Evolutionary conservation across 2,797 vertebrate species (phyloP), one percentile per base, ranked within the genome.

Genomic region (Trachops cirrhosus): DNA sequence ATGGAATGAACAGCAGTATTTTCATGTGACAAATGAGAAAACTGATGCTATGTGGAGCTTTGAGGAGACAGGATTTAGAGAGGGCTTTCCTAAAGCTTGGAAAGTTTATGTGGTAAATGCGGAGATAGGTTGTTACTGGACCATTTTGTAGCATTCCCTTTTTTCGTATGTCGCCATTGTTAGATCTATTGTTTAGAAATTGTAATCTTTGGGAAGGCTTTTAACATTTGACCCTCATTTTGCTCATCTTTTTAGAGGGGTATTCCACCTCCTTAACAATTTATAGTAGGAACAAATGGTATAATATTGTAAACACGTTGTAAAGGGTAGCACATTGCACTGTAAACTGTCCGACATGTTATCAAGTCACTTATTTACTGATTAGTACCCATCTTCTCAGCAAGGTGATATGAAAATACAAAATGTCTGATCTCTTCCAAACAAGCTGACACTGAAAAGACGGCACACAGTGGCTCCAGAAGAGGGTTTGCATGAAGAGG

Each of bases 321-420:
- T 94, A 68, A 94, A 89, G 15, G 46, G 16, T 21, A 67, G 59
- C 34, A 48, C 37, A 26, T 68, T 80, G 62, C 24, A 52, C 19
- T 52, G 37, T 21, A 50, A 93, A 9, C 41, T 64, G n/a, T 18
- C n/a, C 8, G 37, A 29, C 46, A 37, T n/a, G 26, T 67, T 75
- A 59, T 57, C 44, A 96, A 91, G 79, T 34, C 32, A 67, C 6
- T 74, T 87, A 94, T 48, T 91, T 92, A 85, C 67, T 70, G 71
- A 92, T 24, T 75, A 48, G 57, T 34, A 85, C 32, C 29, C 74
- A 59, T 24, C 34, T 87, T 83, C 29, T 89, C 48, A 83, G n/a
- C n/a, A 91, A 85, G 9, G 37, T 18, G 15, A 0, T 85, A 24
- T 39, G 52, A 90, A 73, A 70, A 68, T 50, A 89, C 26, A 77